Conservation (phyloP, 2,797 vertebrate species). For the Cichlasoma orientale region DNA sequence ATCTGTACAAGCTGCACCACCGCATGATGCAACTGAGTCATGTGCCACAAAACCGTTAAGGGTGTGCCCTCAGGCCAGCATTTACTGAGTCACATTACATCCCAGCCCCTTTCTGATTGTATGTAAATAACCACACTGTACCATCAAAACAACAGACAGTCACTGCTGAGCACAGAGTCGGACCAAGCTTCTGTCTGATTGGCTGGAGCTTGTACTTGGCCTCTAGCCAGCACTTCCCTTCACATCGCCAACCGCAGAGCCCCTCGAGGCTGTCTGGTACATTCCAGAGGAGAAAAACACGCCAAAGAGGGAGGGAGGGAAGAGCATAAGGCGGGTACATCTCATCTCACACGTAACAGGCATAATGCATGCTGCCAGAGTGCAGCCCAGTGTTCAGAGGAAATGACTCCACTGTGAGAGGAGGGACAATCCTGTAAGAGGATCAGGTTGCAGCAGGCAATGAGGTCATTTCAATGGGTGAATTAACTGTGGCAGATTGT, state of each 20-base stretch:
- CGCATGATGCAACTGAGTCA: constrained; percentile 15
- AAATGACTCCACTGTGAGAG: constrained; percentile 41
- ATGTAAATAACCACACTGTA: constrained; percentile 54
- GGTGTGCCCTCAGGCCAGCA: constrained; percentile 51
- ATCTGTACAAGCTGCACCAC: not conserved
- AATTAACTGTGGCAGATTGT: constrained; percentile 50
- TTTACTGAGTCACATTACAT: constrained; percentile 67
- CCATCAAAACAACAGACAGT: constrained; percentile 50
- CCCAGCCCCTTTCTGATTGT: constrained; percentile 22
- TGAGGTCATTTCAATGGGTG: constrained; percentile 55
- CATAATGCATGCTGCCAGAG: constrained; percentile 10
- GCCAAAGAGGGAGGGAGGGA: constrained; percentile 28
- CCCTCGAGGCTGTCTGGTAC: constrained; percentile 47
- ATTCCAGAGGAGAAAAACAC: constrained; percentile 70
- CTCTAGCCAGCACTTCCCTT: constrained; percentile 35
- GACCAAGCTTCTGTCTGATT: constrained; percentile 28
- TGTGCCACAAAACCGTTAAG: constrained; percentile 50
- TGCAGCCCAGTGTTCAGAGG: constrained; percentile 33
- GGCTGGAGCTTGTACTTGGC: constrained; percentile 45
- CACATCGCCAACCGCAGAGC: constrained; percentile 26
- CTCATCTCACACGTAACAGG: constrained; percentile 57
- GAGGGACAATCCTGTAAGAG: constrained; percentile 59
- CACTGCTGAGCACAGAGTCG: constrained; percentile 20
- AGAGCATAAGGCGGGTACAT: constrained; percentile 4
- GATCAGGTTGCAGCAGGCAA: constrained; percentile 61